Evolutionary conservation across 2,113 vertebrate species (phyloP).

Genomic region (Pseudonaja textilis): DNA sequence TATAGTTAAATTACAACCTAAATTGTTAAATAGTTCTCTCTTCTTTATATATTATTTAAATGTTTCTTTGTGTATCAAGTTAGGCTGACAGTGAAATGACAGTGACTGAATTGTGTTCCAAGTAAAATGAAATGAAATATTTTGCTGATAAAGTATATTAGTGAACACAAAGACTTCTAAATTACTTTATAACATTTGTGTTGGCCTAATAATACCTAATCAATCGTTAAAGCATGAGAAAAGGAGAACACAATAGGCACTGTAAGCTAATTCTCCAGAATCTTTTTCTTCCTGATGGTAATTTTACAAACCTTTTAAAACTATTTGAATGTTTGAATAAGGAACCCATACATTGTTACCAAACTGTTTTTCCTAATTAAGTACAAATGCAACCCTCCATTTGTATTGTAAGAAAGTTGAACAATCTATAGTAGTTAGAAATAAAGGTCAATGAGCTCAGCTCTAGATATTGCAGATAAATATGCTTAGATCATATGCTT

Average conservation of each 20-base stretch:
- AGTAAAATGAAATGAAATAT: neutral
- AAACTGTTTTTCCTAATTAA: neutral
- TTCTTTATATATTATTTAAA: neutral
- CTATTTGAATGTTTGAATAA: neutral
- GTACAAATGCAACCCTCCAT: neutral
- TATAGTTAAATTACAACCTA: too few species aligned
- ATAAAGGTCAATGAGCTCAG: neutral
- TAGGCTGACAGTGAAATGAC: neutral
- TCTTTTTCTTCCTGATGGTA: neutral
- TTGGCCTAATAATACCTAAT: neutral
- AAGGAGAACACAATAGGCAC: neutral
- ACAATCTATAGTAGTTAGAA: neutral
- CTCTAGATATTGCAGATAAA: neutral
- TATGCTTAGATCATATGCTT: neutral
- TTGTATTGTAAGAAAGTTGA: neutral
- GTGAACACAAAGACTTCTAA: neutral
- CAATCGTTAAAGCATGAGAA: neutral
- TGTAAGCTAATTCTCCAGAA: neutral
- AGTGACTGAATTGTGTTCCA: neutral
- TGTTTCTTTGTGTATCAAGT: neutral
- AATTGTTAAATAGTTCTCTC: neutral
- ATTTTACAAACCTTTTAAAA: neutral
- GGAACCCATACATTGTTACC: neutral
- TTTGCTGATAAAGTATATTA: neutral
- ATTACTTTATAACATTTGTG: neutral